Evolutionary conservation across 2,113 vertebrate species (phyloP).

Genomic region (Campylomormyrus numenius): DNA sequence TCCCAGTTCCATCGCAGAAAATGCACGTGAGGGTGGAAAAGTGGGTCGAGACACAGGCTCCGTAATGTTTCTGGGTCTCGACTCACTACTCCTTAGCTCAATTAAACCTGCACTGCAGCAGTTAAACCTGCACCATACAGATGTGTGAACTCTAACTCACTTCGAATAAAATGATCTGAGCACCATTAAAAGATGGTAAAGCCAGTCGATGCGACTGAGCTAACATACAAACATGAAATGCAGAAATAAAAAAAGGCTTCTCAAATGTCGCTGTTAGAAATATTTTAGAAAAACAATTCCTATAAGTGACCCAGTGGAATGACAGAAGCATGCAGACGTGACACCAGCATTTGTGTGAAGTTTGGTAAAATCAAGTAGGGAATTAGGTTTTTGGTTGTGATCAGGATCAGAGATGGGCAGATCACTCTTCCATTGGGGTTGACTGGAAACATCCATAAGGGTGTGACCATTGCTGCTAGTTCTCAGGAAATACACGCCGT

Average conservation of each 20-base stretch:
- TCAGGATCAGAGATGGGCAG: background rate
- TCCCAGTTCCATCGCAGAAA: background rate
- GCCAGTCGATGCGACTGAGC: background rate
- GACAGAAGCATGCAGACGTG: background rate
- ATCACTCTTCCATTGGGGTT: conserved; percentile 32
- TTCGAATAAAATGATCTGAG: background rate
- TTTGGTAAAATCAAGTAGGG: background rate
- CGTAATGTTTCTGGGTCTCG: background rate
- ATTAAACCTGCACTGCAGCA: background rate
- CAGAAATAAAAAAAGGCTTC: background rate
- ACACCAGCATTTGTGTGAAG: background rate
- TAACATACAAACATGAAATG: background rate
- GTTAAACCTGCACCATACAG: background rate
- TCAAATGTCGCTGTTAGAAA: no score
- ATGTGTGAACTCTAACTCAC: background rate
- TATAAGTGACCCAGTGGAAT: background rate
- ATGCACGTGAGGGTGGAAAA: background rate
- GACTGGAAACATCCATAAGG: conserved; percentile 31
- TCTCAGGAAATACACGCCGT: conserved; percentile 30
- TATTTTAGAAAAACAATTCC: background rate
- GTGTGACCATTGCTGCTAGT: conserved; percentile 16
- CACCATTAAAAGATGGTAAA: background rate
- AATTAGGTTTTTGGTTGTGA: background rate
- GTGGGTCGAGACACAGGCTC: background rate
- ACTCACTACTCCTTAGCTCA: background rate